phyloP scores from a whole-genome alignment of 2,888 invertebrate species.

The Marasmarcha lunaedactyla region DNA sequence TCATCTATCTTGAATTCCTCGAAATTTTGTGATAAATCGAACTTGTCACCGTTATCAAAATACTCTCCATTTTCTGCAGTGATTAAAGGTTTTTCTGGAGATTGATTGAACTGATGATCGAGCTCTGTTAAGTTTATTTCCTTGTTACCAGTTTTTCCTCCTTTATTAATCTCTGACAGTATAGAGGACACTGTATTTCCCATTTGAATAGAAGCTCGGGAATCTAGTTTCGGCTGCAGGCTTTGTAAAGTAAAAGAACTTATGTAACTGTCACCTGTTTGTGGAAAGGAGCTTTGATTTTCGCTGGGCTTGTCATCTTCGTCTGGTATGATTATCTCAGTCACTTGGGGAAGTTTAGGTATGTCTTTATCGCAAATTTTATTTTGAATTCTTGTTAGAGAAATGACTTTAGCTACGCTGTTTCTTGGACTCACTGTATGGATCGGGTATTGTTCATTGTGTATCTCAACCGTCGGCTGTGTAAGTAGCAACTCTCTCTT shows the following conservation, averaged over 20 bases:
- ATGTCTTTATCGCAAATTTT: slow-evolving; percentile 72
- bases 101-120: slow-evolving; percentile 53
- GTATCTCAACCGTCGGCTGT: slow-evolving; percentile 65
- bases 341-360: slow-evolving; percentile 80
- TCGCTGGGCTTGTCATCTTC: slow-evolving; percentile 65
- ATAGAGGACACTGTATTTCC: slow-evolving; percentile 73
- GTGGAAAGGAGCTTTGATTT: slow-evolving; percentile 39
- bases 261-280: slow-evolving; percentile 47
- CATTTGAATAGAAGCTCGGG: slow-evolving; percentile 70
- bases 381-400: slow-evolving; percentile 53
- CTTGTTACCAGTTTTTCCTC: slow-evolving; percentile 51
- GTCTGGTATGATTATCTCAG: slow-evolving; percentile 79
- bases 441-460: slow-evolving; percentile 58
- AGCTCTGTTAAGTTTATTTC: slow-evolving; percentile 57
- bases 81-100: slow-evolving; percentile 30
- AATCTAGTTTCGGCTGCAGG: slow-evolving; percentile 56
- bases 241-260: slow-evolving; percentile 40
- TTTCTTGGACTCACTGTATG: slow-evolving; percentile 47
- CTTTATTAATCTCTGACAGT: slow-evolving; percentile 69
- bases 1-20: slow-evolving; percentile 85
- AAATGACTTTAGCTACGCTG: slow-evolving; percentile 56
- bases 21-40: slow-evolving; percentile 80
- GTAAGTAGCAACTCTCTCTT: slow-evolving; percentile 65
- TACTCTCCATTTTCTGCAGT: slow-evolving; percentile 48
- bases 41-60: slow-evolving; percentile 69